Percentiles rank a stretch among this genome's conserved stretches.
Conservation (phyloP, 2,888 invertebrate species). For the Pyrgus malvae region DNA sequence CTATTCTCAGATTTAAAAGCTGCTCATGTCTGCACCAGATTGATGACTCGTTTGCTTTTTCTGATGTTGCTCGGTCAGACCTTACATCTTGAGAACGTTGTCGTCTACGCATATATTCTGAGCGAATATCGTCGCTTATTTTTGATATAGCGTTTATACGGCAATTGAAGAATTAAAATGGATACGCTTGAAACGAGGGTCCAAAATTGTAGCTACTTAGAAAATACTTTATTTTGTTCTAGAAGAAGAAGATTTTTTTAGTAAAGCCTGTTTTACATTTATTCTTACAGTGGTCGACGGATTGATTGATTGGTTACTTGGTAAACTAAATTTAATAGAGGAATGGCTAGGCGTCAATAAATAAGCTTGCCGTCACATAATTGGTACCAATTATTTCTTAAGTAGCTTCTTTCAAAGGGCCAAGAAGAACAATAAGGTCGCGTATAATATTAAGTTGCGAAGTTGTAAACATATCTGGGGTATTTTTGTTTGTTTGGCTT, state of each 20-base stretch:
- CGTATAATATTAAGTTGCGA: constrained; percentile 38
- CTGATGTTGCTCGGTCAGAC: constrained; percentile 25
- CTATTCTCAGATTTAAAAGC: too few relatives aligned
- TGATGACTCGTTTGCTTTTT: constrained; percentile 17
- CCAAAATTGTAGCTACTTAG: constrained; percentile 22
- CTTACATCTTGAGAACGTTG: constrained; percentile 29
- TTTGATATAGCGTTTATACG: constrained; percentile 15
- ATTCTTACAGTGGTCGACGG: constrained; percentile 25
- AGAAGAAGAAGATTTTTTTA: constrained; percentile 17
- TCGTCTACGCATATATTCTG: constrained; percentile 29
- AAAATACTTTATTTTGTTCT: constrained; percentile 18
- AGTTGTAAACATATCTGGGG: constrained; percentile 25
- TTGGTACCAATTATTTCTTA: constrained; percentile 24
- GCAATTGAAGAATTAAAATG: constrained; percentile 21
- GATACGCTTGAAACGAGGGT: constrained; percentile 22
- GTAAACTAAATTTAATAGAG: constrained; percentile 25
- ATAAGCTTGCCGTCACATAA: constrained; percentile 27
- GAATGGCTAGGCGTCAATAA: too few relatives aligned
- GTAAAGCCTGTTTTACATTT: constrained; percentile 10
- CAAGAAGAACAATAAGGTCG: constrained; percentile 37
- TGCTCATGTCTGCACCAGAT: too few relatives aligned
- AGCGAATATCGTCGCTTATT: constrained; percentile 9
- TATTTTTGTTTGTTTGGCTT: constrained; percentile 19
- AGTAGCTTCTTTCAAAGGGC: constrained; percentile 26
- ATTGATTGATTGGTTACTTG: constrained; percentile 27